Base-by-base conservation (phyloP, 1,140 invertebrate species). In the Drosophila watanabei region DNA sequence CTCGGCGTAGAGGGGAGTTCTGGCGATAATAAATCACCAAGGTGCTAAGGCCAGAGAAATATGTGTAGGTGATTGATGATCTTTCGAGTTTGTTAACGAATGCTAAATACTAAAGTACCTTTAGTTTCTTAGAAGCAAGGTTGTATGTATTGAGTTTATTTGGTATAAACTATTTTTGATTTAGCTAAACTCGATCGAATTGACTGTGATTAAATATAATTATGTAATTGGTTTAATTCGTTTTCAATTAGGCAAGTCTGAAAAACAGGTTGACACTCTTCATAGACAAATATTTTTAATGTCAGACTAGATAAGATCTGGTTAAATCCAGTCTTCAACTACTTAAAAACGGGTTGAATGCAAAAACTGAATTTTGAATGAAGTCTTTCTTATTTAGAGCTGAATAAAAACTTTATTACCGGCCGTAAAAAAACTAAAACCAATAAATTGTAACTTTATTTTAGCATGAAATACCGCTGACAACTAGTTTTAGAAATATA, bases 1-100 rank as follows among this genome's bases (percentile, higher is more conserved):
- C 32, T 20, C 33, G 14, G 16, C 14, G 32, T 30, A 30, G 65
- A 32, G 16, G 16, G 43, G 18, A 71, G 52, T 35, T 37, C 35
- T 41, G 18, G 5, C 14, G 10, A 37, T 73, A 33, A 61, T 75
- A 43, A 73, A 61, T 73, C 48, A 61, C 24, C 20, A 33, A 41
- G 52, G 35, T 33, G 64, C 28, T 60, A 43, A 43, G 30, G 65
- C 37, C 35, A 30, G 11, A 20, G 9, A 49, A 35, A 11, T 30
- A 49, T 28, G 24, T 49, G 24, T 10, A 9, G 4, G 13, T 69
- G 51, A 72, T 70, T 70, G 43, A 72, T 72, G 43, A 70, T 57
- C 24, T 30, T 45, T 43, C 11, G 5, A 33, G n/a, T 57, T 28
- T 2, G 49, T 13, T 58, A 51, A 14, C 6, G 14, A 51, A 51